Evolutionary conservation across 1,140 invertebrate species (phyloP).

Genomic region (Leptopilina clavipes): DNA sequence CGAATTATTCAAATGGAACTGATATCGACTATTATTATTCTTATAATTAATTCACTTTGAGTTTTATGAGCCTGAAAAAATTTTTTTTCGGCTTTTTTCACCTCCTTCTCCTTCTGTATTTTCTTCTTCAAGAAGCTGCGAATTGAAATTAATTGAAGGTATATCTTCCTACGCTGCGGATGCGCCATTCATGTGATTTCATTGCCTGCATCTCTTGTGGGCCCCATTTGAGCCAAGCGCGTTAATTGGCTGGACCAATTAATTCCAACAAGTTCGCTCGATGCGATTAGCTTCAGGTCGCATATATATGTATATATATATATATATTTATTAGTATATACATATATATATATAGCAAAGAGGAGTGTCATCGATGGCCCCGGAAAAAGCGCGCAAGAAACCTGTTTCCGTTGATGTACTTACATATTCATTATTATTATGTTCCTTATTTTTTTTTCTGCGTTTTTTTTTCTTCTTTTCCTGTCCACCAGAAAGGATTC

Average conservation of each 20-base stretch:
- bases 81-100: not conserved
- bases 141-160: constrained; percentile 30
- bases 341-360: constrained; percentile 32
- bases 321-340: not conserved
- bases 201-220: constrained; percentile 53
- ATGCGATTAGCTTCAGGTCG: constrained; percentile 59
- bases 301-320: constrained; percentile 28
- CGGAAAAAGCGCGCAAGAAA: constrained; percentile 68
- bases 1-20: too few relatives aligned
- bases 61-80: constrained; percentile 4
- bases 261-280: constrained; percentile 73
- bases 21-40: constrained; percentile 10
- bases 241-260: constrained; percentile 74
- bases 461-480: not conserved
- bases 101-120: not conserved
- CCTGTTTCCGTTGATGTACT: constrained; percentile 61
- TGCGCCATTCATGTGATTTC: constrained; percentile 45
- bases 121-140: constrained; percentile 19
- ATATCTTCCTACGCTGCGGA: constrained; percentile 25
- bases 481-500: not conserved
- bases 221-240: constrained; percentile 58
- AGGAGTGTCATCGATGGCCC: constrained; percentile 57
- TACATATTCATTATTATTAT: constrained; percentile 23
- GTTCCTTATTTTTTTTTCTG: not conserved
- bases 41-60: constrained; percentile 9